Evolutionary conservation across 2,113 vertebrate species (phyloP).

Genomic region (Misgurnus anguillicaudatus): DNA sequence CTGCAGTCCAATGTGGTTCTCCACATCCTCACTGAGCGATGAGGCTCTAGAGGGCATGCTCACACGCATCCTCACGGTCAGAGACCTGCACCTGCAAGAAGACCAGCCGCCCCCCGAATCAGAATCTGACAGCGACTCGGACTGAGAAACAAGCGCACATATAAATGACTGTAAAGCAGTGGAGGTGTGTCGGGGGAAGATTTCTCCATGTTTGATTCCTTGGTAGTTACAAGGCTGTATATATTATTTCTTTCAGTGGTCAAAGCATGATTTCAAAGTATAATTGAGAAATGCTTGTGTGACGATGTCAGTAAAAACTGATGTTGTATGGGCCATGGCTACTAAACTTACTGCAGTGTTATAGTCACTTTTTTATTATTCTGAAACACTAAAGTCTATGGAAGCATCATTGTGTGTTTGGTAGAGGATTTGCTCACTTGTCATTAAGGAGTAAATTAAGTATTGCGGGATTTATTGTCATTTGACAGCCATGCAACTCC

Average conservation of each 20-base stretch:
- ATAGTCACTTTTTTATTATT: background rate
- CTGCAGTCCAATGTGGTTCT: conserved; percentile 97
- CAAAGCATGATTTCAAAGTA: background rate
- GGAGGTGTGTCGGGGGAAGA: background rate
- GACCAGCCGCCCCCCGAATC: conserved; percentile 48
- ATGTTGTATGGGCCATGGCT: too few relatives aligned
- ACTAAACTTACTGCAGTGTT: background rate
- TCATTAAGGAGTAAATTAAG: background rate
- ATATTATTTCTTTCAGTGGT: background rate
- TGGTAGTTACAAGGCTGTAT: background rate
- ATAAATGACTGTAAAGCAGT: background rate
- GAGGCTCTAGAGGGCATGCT: conserved; percentile 93
- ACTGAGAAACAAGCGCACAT: background rate
- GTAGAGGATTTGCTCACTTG: background rate
- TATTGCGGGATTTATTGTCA: background rate
- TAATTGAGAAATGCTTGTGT: conserved; percentile 1
- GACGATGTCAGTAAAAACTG: background rate
- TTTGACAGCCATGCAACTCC: background rate
- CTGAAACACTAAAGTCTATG: conserved; percentile 32
- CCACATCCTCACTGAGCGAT: conserved; percentile 86
- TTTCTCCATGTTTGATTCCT: background rate
- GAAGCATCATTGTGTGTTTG: background rate
- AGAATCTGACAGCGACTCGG: conserved; percentile 23
- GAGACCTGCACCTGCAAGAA: conserved; percentile 87
- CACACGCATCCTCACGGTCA: conserved; percentile 88